Conservation (phyloP, 1,140 invertebrate species). For the Pteromalus puparum region DNA sequence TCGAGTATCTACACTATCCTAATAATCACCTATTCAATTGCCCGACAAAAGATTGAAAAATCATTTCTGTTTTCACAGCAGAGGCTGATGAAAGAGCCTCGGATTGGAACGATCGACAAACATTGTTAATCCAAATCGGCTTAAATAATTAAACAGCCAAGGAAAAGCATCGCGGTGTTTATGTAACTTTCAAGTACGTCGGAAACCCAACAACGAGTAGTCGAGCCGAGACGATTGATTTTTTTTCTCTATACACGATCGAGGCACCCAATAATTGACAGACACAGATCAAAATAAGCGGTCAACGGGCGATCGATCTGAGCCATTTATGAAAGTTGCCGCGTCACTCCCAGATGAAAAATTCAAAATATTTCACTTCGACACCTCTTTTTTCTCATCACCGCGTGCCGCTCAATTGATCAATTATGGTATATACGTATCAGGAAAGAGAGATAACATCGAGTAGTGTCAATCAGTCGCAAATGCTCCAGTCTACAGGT, state of each 20-base stretch:
- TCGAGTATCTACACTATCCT: not conserved
- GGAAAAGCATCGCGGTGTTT: not conserved
- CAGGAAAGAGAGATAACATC: constrained; percentile 17
- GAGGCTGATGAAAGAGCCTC: not conserved
- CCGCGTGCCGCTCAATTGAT: constrained; percentile 22
- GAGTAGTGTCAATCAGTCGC: constrained; percentile 18
- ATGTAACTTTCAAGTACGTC: not conserved
- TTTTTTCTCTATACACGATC: not conserved
- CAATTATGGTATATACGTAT: not conserved
- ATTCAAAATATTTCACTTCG: constrained; percentile 41
- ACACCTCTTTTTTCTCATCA: constrained; percentile 25
- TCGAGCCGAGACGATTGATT: not conserved
- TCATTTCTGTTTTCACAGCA: not conserved
- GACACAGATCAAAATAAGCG: constrained; percentile 35
- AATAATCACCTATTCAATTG: not conserved
- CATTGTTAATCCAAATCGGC: not conserved
- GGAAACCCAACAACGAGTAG: not conserved
- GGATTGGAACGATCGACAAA: not conserved
- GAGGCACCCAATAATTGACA: constrained; percentile 27
- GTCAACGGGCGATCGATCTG: not conserved
- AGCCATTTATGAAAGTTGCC: constrained; percentile 10
- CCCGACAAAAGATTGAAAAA: not conserved
- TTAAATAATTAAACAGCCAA: not conserved
- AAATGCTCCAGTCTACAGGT: constrained; percentile 1
- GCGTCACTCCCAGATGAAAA: constrained; percentile 29